Evolutionary conservation across 2,113 vertebrate species (phyloP).

Genomic region (Paedocypris sp.): DNA sequence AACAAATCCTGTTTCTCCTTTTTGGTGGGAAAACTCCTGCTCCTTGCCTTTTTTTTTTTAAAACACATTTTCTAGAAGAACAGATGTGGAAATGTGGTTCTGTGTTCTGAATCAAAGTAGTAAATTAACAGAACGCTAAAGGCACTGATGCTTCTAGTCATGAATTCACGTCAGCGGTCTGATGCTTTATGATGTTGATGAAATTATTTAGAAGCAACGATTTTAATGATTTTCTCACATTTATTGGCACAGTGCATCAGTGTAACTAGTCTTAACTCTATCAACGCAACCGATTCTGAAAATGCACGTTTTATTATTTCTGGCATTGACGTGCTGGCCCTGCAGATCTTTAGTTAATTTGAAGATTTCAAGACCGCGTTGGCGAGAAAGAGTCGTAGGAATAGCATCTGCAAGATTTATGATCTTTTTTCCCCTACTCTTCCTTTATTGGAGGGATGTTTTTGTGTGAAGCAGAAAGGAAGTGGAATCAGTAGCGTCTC

Average conservation of each 20-base stretch:
- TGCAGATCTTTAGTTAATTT: slow-evolving; percentile 48
- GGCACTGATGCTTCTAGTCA: slow-evolving; percentile 67
- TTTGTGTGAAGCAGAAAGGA: slow-evolving; percentile 62
- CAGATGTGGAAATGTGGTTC: slow-evolving; percentile 45
- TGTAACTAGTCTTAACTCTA: slow-evolving; percentile 48
- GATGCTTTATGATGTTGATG: slow-evolving; percentile 54
- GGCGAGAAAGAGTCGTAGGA: slow-evolving; percentile 38
- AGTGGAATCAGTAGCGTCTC: slow-evolving; percentile 75
- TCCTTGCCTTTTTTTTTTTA: slow-evolving; percentile 29
- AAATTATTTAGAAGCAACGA: slow-evolving; percentile 65
- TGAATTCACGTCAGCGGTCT: too few species aligned
- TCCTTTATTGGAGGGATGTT: slow-evolving; percentile 17
- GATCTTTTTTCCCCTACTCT: slow-evolving; percentile 34
- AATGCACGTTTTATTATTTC: slow-evolving; percentile 47
- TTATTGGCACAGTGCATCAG: slow-evolving; percentile 59
- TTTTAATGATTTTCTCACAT: slow-evolving; percentile 57
- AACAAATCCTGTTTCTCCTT: slow-evolving; percentile 40
- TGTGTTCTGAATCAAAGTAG: slow-evolving; percentile 35
- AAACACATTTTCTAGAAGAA: slow-evolving; percentile 41
- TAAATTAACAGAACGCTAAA: slow-evolving; percentile 34
- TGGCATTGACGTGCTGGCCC: slow-evolving; percentile 48
- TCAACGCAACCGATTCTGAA: slow-evolving; percentile 47
- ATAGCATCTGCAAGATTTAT: slow-evolving; percentile 38
- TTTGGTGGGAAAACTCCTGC: slow-evolving; percentile 43
- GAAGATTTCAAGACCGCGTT: slow-evolving; percentile 46